Conservation (phyloP, 2,888 invertebrate genomes). For the Melipona beecheii region DNA sequence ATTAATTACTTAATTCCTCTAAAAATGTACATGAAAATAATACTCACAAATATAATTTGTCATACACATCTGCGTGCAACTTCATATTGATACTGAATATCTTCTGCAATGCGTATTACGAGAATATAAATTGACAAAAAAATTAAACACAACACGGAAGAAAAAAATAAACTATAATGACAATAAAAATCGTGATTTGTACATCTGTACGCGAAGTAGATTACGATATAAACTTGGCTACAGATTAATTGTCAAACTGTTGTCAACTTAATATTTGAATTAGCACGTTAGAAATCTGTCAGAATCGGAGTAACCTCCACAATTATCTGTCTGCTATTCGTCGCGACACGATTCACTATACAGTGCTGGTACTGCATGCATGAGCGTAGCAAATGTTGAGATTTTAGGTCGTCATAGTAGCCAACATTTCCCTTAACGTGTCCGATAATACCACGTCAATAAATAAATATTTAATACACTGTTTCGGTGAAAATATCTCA, state of each 20-base stretch:
- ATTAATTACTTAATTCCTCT: neutral
- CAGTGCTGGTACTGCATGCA: constrained; percentile 32
- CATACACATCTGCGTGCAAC: constrained; percentile 85
- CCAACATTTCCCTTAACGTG: constrained; percentile 16
- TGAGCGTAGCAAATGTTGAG: constrained; percentile 3
- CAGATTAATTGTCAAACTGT: constrained; percentile 33
- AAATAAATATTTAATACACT: constrained; percentile 4
- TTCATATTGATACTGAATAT: constrained; percentile 75
- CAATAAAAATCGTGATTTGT: constrained; percentile 51
- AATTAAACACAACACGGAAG: constrained; percentile 14
- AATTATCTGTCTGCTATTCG: neutral
- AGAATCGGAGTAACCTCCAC: constrained; percentile 63
- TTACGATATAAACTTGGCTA: constrained; percentile 35
- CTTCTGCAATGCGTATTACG: constrained; percentile 18
- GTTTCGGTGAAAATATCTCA: neutral
- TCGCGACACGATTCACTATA: neutral
- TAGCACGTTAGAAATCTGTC: constrained; percentile 59
- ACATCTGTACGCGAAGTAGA: constrained; percentile 43
- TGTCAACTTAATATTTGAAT: constrained; percentile 63
- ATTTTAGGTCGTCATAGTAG: constrained; percentile 17
- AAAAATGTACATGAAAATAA: neutral
- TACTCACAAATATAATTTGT: constrained; percentile 91
- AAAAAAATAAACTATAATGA: constrained; percentile 54
- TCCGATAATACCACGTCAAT: neutral
- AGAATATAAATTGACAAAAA: constrained; percentile 27